Percentiles rank a stretch among this genome's conserved stretches.
Conservation (phyloP, 1,140 invertebrate species). For the Trichonephila inaurata region DNA sequence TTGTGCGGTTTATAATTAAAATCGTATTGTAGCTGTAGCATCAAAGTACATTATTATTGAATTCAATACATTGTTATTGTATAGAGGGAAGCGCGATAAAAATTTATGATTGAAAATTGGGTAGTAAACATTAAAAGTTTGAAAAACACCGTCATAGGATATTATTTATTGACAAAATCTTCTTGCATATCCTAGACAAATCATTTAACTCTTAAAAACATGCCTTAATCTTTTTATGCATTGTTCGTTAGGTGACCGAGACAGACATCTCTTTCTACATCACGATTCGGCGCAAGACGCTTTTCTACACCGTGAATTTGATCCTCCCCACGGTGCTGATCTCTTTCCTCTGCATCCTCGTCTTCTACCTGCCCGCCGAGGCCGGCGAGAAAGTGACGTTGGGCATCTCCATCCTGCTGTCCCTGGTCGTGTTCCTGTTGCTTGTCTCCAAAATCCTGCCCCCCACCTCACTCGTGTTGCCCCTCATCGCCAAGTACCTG, state of each 20-base stretch:
- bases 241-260: conserved; percentile 80
- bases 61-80: too few relatives aligned
- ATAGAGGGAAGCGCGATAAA: too few relatives aligned
- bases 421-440: conserved; percentile 99
- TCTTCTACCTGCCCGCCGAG: conserved; percentile 99
- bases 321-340: conserved; percentile 98
- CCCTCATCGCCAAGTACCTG: conserved; percentile 98
- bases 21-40: too few relatives aligned
- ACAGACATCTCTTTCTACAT: conserved; percentile 98
- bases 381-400: conserved; percentile 95
- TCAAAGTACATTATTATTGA: too few relatives aligned
- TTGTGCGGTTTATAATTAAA: too few relatives aligned
- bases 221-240: too few relatives aligned
- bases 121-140: too few relatives aligned
- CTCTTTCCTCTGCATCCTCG: conserved; percentile 97
- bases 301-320: conserved; percentile 98
- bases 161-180: too few relatives aligned
- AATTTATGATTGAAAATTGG: too few relatives aligned
- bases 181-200: too few relatives aligned
- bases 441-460: conserved; percentile 99
- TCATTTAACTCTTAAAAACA: too few relatives aligned
- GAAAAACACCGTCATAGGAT: too few relatives aligned
- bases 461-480: conserved; percentile 97
- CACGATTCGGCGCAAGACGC: conserved; percentile 95
- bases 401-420: conserved; percentile 93